These are phyloP conservation scores for Microplitis deprimator DNA, from an alignment of 2,888 invertebrate species.

Conservation along the genomic window DNA sequence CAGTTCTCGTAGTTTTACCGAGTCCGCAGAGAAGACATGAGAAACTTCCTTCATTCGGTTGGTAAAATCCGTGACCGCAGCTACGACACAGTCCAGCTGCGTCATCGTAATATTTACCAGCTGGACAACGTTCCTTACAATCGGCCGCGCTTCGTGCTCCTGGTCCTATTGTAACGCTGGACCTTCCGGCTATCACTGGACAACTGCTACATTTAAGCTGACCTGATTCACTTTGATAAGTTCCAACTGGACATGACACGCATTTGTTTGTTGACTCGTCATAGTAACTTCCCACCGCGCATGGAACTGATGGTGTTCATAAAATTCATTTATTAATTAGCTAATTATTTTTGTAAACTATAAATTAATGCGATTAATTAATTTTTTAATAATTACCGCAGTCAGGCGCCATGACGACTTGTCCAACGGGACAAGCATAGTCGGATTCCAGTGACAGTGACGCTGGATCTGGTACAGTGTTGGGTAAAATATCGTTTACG, in stretches of 20 bases:
- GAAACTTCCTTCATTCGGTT: constrained; percentile 92
- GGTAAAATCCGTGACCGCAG: constrained; percentile 96
- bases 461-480: constrained; percentile 94
- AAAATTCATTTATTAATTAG: constrained; percentile 11
- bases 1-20: constrained; percentile 92
- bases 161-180: constrained; percentile 88
- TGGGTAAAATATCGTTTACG: constrained; percentile 92
- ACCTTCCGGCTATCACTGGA: constrained; percentile 90
- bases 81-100: constrained; percentile 89
- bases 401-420: constrained; percentile 93
- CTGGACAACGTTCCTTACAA: constrained; percentile 94
- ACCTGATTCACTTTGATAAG: constrained; percentile 94
- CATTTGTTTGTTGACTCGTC: constrained; percentile 84
- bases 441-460: constrained; percentile 89
- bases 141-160: constrained; percentile 91
- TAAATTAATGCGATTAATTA: too few species aligned
- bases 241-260: constrained; percentile 87
- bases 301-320: constrained; percentile 78
- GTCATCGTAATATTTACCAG: constrained; percentile 94
- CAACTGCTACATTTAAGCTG: constrained; percentile 91
- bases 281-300: constrained; percentile 91
- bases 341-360: neutral
- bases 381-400: constrained; percentile 79
- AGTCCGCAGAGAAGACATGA: constrained; percentile 89
- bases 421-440: constrained; percentile 93